Evolutionary conservation across 2,113 vertebrate species (phyloP), one percentile per base, ranked within the genome.

Genomic region (Plestiodon gilberti): DNA sequence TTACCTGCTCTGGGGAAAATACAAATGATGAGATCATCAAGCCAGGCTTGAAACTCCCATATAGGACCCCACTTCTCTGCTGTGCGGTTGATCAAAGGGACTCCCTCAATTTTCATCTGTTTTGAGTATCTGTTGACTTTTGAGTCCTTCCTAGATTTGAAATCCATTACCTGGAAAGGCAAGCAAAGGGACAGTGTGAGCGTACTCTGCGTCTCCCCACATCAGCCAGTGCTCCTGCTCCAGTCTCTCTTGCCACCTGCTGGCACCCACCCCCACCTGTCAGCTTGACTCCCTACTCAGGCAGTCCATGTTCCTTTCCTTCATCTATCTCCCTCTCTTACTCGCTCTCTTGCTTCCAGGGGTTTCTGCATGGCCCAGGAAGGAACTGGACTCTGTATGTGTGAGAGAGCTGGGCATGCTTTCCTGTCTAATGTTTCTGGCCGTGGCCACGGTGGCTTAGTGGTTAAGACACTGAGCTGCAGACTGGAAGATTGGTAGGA

Each of bases 1-100:
- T 52, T 65, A 98, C 98, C 97, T 96, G 97, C 95, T 95, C 98
- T 98, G 30, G 97, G 96, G 81, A 97, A 98, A 25, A 97, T 96
- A 30, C 95, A 97, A 70, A 98, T 95, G 35, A 98, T 87, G 55
- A 98, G 95, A 59, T 98, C 97, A 52, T 97, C 96, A 2, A 96
- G 93, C 88, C 93, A 96, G 10, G 97, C 97, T 87, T 97, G 75
- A 55, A 98, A 98, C 35, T 90, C 94, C 89, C 97, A 94, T 4
- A 98, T 76, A 13, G 93, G 91, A 33, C 92, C 94, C 97, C 97
- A 98, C 93, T 97, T 97, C 55, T 97, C 90, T 3, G 92, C 95
- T 28, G 93, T 94, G 33, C 81, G 23, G 40, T 83, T 83, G 10
- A 10, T 69, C 92, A 98, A 92, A n/a, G 81, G 91, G 43, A 97